Conservation (phyloP, 1,140 invertebrate species). For the Aphidius gifuensis region DNA sequence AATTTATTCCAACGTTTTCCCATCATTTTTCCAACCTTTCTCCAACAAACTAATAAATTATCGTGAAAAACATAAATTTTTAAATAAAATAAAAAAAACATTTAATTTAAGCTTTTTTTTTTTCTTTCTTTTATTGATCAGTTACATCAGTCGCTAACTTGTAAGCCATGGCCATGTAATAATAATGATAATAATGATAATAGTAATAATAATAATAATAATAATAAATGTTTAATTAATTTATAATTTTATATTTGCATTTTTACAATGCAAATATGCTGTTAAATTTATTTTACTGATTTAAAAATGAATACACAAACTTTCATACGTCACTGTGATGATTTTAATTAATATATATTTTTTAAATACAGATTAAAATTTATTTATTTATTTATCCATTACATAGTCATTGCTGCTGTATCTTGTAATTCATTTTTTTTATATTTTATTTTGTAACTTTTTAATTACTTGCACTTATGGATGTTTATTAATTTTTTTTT, state of each 20-base stretch:
- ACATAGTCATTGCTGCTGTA: too few relatives aligned
- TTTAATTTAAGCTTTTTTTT: slow-evolving; percentile 36
- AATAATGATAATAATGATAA: slow-evolving; percentile 29
- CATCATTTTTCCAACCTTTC: too few relatives aligned
- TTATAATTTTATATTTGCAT: slow-evolving; percentile 35
- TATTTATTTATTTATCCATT: too few relatives aligned
- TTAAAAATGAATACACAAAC: slow-evolving; percentile 9
- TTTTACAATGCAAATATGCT: slow-evolving; percentile 11
- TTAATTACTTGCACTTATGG: too few relatives aligned
- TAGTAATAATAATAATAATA: neutral
- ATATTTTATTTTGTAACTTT: too few relatives aligned
- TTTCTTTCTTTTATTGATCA: slow-evolving; percentile 48
- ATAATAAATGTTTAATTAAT: slow-evolving; percentile 43
- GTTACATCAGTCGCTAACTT: slow-evolving; percentile 43
- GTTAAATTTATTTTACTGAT: slow-evolving; percentile 7
- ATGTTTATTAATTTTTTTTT: too few relatives aligned
- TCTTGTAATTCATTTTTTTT: too few relatives aligned
- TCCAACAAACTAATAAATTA: too few relatives aligned
- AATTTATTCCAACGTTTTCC: too few relatives aligned
- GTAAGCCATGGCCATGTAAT: slow-evolving; percentile 40
- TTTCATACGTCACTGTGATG: too few relatives aligned
- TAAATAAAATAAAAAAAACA: neutral
- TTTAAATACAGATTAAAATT: too few relatives aligned
- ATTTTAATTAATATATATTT: too few relatives aligned
- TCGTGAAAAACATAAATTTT: neutral